Percentiles rank a stretch among this genome's conserved stretches.
These are phyloP conservation scores for Plectropomus leopardus DNA, from an alignment of 2,113 vertebrate genomes.

Conservation along the genomic window DNA sequence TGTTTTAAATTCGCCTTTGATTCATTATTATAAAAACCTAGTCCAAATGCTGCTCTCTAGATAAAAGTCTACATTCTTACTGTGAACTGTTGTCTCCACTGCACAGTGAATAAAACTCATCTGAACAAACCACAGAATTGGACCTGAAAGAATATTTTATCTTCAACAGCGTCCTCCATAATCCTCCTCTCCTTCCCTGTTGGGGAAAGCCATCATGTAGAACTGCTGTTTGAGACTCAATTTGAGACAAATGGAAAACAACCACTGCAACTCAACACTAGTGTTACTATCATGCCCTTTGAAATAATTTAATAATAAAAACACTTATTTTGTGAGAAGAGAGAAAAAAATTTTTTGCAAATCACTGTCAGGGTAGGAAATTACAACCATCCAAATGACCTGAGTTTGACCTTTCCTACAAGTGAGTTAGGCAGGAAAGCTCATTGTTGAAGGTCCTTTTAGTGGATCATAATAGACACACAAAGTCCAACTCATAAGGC, in stretches of 20 bases:
- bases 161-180: conserved; percentile 32
- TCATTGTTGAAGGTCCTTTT: neutral
- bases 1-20: too few relatives aligned
- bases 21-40: too few relatives aligned
- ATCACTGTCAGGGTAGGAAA: neutral
- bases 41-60: too few relatives aligned
- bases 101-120: too few relatives aligned
- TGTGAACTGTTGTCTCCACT: too few relatives aligned
- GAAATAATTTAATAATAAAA: neutral
- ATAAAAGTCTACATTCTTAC: too few relatives aligned
- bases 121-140: too few relatives aligned
- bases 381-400: neutral
- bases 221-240: conserved; percentile 51
- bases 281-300: neutral
- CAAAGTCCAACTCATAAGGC: neutral
- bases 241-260: conserved; percentile 53
- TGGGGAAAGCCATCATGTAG: conserved; percentile 50
- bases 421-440: neutral
- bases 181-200: conserved; percentile 28
- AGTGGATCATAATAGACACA: too few relatives aligned
- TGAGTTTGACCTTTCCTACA: neutral
- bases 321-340: neutral
- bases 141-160: too few relatives aligned
- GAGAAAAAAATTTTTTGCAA: neutral
- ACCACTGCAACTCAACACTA: neutral